Evolutionary conservation across 2,797 vertebrate species (phyloP).

Genomic region (Peromyscus aztecus): DNA sequence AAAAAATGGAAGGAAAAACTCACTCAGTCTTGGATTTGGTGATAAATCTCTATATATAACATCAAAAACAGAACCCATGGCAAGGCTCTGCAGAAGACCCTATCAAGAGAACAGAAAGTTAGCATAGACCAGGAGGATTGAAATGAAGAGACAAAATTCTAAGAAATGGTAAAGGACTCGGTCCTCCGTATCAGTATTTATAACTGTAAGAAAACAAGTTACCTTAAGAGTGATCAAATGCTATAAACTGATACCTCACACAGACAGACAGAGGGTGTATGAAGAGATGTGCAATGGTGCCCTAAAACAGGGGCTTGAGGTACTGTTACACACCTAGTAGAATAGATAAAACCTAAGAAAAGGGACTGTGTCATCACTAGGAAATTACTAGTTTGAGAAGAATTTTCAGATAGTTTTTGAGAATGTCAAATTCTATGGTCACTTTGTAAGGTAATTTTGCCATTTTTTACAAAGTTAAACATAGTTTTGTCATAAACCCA

Average conservation of each 20-base stretch:
- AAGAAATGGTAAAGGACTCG: neutral
- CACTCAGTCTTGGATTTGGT: neutral
- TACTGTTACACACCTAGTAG: neutral
- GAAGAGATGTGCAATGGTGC: neutral
- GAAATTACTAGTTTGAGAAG: neutral
- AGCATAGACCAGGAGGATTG: neutral
- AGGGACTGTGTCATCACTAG: neutral
- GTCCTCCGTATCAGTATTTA: neutral
- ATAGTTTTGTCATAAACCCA: neutral
- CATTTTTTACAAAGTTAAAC: slow-evolving; percentile 12
- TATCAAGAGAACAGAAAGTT: neutral
- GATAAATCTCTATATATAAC: neutral
- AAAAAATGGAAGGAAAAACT: slow-evolving; percentile 6
- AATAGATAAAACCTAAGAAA: neutral
- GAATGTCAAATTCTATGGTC: neutral
- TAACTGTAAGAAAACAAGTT: neutral
- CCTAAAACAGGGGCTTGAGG: neutral
- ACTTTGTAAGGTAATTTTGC: neutral
- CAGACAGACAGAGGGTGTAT: neutral
- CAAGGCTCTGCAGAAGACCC: neutral
- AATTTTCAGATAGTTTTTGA: neutral
- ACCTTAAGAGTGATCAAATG: neutral
- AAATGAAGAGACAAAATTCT: neutral
- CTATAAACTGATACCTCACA: neutral
- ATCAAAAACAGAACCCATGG: neutral